Evolutionary conservation across 1,140 invertebrate species (phyloP), one percentile per base, ranked within the genome.

Genomic region (Tetramorium simillimum): DNA sequence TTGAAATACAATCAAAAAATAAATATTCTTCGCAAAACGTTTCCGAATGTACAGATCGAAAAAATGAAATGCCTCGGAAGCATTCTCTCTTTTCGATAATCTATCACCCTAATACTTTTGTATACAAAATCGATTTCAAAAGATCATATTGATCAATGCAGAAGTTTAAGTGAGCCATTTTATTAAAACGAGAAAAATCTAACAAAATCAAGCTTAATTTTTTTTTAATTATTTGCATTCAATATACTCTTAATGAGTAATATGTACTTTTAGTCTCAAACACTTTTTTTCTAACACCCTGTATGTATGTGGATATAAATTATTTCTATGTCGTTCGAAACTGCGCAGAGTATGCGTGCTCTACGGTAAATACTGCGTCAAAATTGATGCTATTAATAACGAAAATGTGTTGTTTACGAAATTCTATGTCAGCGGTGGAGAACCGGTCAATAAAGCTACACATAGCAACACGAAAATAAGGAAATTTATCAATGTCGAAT

Each of bases 351-450:
- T 62, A 40, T n/a, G 18, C 14, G 37, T 18, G 12, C 14, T 63
- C 24, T 77, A 24, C 28, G 18, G n/a, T 65, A 78, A 78, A 80
- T 80, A 80, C n/a, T 65, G n/a, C 60, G 62, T 53, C 60, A 53
- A 80, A 78, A 80, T 80, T 80, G 46, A 18, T 65, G 18, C 76
- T 65, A 78, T 80, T 80, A 67, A 53, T 80, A 80, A 51, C 43
- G 60, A 43, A 60, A 37, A 21, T 37, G 40, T 49, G 60, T 65
- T 65, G 60, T 80, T 80, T 67, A 80, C 46, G 16, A 67, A 80
- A 81, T 69, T 67, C 24, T 2, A 56, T 40, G 28, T 51, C 37
- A 40, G 33, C 9, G 16, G n/a, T 40, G 9, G n/a, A 67, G 46
- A 67, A 80, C n/a, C 3, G 28, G 62, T 80, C n/a, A 67, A 37